Evolutionary conservation across 1,140 invertebrate species (phyloP).

Genomic region (Pollicipes pollicipes): DNA sequence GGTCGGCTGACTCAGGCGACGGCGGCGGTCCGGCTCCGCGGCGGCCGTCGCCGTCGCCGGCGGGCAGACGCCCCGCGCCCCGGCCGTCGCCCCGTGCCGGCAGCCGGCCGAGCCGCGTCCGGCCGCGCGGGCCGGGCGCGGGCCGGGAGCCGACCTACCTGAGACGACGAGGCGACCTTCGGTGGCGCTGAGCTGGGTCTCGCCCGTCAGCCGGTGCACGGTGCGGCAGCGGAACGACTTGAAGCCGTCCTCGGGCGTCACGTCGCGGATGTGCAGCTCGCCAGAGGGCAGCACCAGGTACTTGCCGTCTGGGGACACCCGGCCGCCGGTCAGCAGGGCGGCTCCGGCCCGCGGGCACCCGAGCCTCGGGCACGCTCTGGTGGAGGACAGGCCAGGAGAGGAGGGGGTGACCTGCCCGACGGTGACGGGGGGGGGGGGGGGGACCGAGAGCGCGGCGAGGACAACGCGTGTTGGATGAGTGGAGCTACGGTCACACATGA

Average conservation of each 20-base stretch:
- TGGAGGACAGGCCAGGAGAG: neutral
- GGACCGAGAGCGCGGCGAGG: too few relatives aligned
- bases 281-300: constrained; percentile 81
- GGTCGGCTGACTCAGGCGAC: too few relatives aligned
- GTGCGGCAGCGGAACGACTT: constrained; percentile 69
- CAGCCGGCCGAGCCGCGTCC: too few relatives aligned
- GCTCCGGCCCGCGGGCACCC: neutral
- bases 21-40: neutral
- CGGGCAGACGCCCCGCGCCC: too few relatives aligned
- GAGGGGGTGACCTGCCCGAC: neutral
- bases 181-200: constrained; percentile 77
- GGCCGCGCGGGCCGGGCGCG: neutral
- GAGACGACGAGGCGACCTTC: constrained; percentile 87
- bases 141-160: constrained; percentile 39
- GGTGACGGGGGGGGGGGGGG: neutral
- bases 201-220: constrained; percentile 78
- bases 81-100: neutral
- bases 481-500: too few relatives aligned
- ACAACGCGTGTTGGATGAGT: too few relatives aligned
- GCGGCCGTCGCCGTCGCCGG: neutral
- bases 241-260: constrained; percentile 79
- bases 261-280: constrained; percentile 80
- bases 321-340: constrained; percentile 1
- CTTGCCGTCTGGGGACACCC: constrained; percentile 53
- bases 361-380: neutral